phyloP scores from a whole-genome alignment of 2,888 invertebrate genomes.

The Ellobium chinense region DNA sequence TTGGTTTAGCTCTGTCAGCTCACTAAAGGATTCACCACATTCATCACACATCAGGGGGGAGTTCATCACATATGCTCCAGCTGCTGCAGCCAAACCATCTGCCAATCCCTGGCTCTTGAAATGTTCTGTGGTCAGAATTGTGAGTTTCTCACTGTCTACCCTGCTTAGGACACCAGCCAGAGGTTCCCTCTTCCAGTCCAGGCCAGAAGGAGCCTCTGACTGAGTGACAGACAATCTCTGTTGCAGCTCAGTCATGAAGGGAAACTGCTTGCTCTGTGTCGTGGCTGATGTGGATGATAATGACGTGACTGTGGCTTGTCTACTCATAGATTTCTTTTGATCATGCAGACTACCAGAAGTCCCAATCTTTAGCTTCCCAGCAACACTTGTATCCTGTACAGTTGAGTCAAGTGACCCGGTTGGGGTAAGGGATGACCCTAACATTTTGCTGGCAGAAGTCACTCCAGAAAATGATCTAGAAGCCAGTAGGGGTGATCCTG shows the following conservation, averaged over 20 bases:
- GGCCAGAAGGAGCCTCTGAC: background rate
- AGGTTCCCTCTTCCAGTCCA: constrained; percentile 15
- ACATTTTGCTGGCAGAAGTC: background rate
- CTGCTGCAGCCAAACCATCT: constrained; percentile 39
- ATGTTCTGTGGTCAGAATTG: constrained; percentile 36
- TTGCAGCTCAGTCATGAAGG: constrained; percentile 36
- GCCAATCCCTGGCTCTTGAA: constrained; percentile 38
- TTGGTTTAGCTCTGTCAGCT: constrained; percentile 88
- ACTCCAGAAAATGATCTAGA: constrained; percentile 25
- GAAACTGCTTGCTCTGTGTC: background rate
- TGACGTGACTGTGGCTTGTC: constrained; percentile 1
- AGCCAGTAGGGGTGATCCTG: constrained; percentile 31
- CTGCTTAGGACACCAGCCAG: background rate
- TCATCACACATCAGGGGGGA: constrained; percentile 81
- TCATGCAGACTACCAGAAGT: constrained; percentile 39
- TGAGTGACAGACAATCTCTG: constrained; percentile 32
- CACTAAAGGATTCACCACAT: constrained; percentile 89
- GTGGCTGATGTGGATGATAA: background rate
- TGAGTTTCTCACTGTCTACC: constrained; percentile 15
- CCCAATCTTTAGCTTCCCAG: constrained; percentile 16
- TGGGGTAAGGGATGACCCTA: constrained; percentile 9
- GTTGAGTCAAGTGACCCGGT: constrained; percentile 27
- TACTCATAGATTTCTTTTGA: constrained; percentile 38
- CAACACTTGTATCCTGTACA: background rate
- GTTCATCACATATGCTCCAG: constrained; percentile 21